A percentile compares a stretch with the other conserved stretches of the same genome.
phyloP scores from a whole-genome alignment of 2,888 invertebrate species.

The Acanthoscelides obtectus region DNA sequence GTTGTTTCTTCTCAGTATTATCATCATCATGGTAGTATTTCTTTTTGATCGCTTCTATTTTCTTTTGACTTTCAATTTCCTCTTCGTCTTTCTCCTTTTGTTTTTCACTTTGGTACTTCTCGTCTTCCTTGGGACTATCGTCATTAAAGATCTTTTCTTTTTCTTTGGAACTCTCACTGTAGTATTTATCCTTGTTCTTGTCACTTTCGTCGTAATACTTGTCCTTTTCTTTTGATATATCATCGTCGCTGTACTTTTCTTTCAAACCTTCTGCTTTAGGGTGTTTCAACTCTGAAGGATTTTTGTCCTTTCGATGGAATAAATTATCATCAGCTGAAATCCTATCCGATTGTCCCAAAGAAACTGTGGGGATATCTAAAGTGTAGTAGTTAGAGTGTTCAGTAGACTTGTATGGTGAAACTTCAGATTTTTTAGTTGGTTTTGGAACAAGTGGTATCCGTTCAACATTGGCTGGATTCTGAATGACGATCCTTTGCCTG shows the following conservation, averaged over 20 bases:
- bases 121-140: constrained; percentile 1
- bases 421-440: neutral
- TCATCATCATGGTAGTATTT: constrained; percentile 5
- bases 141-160: constrained; percentile 5
- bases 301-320: neutral
- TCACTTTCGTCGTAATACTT: constrained; percentile 8
- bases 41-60: constrained; percentile 4
- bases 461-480: neutral
- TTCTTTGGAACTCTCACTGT: neutral
- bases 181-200: constrained; percentile 11
- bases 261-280: neutral
- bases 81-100: constrained; percentile 16
- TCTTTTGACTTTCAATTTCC: constrained; percentile 9
- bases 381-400: neutral
- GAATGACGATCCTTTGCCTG: neutral
- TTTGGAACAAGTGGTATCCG: neutral
- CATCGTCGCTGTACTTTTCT: constrained; percentile 6
- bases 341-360: neutral
- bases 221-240: constrained; percentile 5
- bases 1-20: constrained; percentile 2
- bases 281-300: neutral
- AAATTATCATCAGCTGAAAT: neutral
- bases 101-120: constrained; percentile 9
- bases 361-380: neutral
- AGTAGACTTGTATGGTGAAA: neutral